A percentile compares a stretch with the other conserved stretches of the same genome.
Conservation (phyloP, 2,113 vertebrate genomes). For the Sinocyclocheilus anshuiensis region DNA sequence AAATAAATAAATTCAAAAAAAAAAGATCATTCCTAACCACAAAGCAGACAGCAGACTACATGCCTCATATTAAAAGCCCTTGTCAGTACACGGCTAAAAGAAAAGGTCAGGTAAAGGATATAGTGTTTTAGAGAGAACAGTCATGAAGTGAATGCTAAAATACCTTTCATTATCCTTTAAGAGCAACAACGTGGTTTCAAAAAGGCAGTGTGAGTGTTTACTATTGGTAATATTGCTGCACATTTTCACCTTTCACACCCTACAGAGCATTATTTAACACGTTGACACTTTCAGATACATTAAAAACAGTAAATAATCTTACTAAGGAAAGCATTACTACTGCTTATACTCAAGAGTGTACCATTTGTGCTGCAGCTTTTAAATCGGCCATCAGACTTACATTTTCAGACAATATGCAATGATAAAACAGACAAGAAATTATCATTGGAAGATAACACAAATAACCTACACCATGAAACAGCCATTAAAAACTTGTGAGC, state of each 20-base stretch:
- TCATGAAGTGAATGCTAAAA: background rate
- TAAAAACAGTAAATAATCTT: background rate
- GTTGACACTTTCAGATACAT: background rate
- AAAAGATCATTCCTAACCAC: background rate
- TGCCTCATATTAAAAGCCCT: background rate
- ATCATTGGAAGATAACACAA: background rate
- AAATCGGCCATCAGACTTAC: background rate
- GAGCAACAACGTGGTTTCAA: background rate
- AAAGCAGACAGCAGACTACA: background rate
- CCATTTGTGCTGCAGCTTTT: background rate
- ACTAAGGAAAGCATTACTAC: background rate
- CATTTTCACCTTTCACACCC: background rate
- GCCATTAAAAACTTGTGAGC: conserved; percentile 4
- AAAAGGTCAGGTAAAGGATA: conserved; percentile 34
- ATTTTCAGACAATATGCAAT: background rate
- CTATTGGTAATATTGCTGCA: background rate
- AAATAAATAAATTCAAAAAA: no score
- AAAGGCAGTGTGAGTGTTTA: background rate
- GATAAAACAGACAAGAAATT: background rate
- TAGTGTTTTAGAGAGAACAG: background rate
- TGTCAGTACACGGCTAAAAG: background rate
- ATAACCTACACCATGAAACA: conserved; percentile 19
- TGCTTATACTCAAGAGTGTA: background rate
- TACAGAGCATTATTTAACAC: background rate
- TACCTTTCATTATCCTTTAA: conserved; percentile 3